phyloP scores from a whole-genome alignment of 2,888 invertebrate genomes.

The Andricus quercusramuli region DNA sequence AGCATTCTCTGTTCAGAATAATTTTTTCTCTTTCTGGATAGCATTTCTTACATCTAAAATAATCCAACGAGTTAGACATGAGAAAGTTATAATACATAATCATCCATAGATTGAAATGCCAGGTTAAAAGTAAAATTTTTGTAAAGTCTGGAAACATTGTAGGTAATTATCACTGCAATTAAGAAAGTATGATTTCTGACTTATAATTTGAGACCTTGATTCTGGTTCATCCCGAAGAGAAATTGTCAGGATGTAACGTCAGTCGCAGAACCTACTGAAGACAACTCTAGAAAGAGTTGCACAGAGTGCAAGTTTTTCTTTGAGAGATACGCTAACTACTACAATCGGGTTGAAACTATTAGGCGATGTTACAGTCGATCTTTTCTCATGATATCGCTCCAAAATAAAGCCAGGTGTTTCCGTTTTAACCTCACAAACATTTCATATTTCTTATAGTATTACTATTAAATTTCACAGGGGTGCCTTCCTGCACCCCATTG shows the following conservation, averaged over 20 bases:
- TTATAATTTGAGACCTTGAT: constrained; percentile 10
- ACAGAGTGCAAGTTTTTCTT: constrained; percentile 27
- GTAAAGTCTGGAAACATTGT: background rate
- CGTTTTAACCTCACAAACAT: background rate
- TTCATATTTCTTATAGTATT: no score
- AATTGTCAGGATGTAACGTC: background rate
- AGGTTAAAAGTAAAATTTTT: background rate
- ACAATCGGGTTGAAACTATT: constrained; percentile 33
- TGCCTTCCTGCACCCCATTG: no score
- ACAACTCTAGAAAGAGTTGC: background rate
- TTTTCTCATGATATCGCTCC: constrained; percentile 37
- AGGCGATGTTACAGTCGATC: constrained; percentile 16
- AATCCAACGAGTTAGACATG: no score
- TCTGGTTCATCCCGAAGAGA: constrained; percentile 8
- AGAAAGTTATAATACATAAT: no score
- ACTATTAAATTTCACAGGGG: no score
- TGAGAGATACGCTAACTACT: constrained; percentile 27
- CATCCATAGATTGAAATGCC: background rate
- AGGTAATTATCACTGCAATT: background rate
- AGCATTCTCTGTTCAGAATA: background rate
- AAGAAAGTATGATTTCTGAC: constrained; percentile 29
- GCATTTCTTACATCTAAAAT: no score
- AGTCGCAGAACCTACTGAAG: background rate
- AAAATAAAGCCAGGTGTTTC: background rate
- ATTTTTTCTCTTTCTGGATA: background rate